Percentiles rank a stretch among this genome's conserved stretches.
phyloP scores from a whole-genome alignment of 2,113 vertebrate genomes.

The Myxocyprinus asiaticus region DNA sequence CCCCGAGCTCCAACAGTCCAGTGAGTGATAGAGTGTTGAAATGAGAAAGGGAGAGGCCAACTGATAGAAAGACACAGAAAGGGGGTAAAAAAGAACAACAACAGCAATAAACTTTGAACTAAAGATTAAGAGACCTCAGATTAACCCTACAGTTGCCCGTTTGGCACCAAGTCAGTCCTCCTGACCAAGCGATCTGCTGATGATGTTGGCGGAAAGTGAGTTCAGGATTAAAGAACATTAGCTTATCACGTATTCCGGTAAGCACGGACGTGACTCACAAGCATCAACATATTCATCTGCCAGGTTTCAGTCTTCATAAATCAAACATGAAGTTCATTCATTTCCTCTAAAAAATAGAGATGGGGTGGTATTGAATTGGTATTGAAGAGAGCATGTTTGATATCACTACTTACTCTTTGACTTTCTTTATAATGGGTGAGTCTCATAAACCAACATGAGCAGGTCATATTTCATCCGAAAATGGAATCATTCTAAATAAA shows the following conservation, averaged over 20 bases:
- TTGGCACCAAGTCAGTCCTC: neutral
- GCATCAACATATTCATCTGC: slow-evolving; percentile 7
- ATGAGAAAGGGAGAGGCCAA: slow-evolving; percentile 62
- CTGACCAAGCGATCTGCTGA: neutral
- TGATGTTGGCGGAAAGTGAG: neutral
- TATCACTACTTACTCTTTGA: no score
- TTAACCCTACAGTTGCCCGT: slow-evolving; percentile 53
- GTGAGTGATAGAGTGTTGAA: slow-evolving; percentile 63
- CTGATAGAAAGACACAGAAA: slow-evolving; percentile 60
- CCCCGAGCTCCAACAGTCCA: slow-evolving; percentile 70
- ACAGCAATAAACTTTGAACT: slow-evolving; percentile 56
- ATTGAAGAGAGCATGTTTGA: no score
- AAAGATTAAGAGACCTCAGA: slow-evolving; percentile 71
- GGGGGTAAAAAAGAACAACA: slow-evolving; percentile 63
- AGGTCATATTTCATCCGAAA: neutral
- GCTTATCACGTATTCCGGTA: neutral
- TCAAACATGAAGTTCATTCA: neutral
- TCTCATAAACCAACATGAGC: neutral
- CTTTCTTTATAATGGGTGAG: neutral
- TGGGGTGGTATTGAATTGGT: neutral
- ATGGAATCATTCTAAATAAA: neutral
- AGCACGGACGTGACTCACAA: slow-evolving; percentile 7
- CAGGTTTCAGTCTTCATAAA: neutral
- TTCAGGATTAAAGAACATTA: neutral
- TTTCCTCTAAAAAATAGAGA: neutral